These are phyloP conservation scores for Pundamilia nyererei DNA, from an alignment of 2,113 vertebrate genomes.

Conservation along the genomic window DNA sequence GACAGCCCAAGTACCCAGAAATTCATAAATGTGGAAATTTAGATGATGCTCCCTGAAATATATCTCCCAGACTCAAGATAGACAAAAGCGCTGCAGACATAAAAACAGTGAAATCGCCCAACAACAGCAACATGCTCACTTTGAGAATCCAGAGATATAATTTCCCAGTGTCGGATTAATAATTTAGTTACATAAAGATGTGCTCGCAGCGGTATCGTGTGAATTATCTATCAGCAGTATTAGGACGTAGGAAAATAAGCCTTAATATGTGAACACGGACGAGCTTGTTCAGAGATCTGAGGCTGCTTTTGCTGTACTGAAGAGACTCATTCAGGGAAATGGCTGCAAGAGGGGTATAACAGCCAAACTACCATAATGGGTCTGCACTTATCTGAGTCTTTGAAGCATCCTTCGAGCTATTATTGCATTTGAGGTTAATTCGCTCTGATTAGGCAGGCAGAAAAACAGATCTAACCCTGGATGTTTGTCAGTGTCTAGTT, in stretches of 20 bases:
- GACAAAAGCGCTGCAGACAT: background rate
- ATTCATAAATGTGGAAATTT: background rate
- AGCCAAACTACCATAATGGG: background rate
- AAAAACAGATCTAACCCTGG: background rate
- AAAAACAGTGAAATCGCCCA: background rate
- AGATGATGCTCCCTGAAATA: background rate
- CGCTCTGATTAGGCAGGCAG: background rate
- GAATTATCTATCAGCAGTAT: background rate
- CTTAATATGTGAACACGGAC: background rate
- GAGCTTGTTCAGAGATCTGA: background rate
- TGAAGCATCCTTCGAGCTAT: background rate
- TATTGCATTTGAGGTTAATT: background rate
- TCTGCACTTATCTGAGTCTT: background rate
- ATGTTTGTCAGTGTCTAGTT: background rate
- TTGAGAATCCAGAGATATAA: background rate
- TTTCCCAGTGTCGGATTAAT: background rate
- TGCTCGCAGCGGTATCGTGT: background rate
- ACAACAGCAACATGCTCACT: background rate
- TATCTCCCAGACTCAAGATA: background rate
- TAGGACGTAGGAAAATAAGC: background rate
- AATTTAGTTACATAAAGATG: background rate
- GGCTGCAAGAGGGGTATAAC: background rate
- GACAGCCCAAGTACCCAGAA: background rate
- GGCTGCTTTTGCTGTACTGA: background rate
- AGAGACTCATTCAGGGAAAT: slow-evolving; percentile 1